Conservation (phyloP, 1,140 invertebrate species). For the Subanguina moxae region DNA sequence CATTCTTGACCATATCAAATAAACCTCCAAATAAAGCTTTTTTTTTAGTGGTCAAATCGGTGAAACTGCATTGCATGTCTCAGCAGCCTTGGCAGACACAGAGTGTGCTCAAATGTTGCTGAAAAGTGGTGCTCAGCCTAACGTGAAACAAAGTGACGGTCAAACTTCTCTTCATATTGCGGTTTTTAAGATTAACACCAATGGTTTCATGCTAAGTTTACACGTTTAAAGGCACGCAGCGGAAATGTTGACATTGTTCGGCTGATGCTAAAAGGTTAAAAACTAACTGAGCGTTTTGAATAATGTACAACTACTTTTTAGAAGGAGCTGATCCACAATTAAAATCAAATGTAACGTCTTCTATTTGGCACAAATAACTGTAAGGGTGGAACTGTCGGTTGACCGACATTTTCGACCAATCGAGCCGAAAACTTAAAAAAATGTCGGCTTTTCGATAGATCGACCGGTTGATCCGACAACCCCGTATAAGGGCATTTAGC, state of each 20-base stretch:
- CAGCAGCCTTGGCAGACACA: conserved; percentile 77
- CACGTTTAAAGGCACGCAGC: not conserved
- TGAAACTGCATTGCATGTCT: conserved; percentile 85
- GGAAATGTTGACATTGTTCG: conserved; percentile 8
- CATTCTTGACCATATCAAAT: not conserved
- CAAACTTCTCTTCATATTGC: conserved; percentile 64
- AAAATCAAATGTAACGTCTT: conserved; percentile 34
- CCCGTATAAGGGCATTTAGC: too few relatives aligned
- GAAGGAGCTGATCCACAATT: conserved; percentile 61
- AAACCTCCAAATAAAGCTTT: not conserved
- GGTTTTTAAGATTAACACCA: conserved; percentile 44
- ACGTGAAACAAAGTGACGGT: conserved; percentile 66
- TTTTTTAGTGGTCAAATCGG: conserved; percentile 32
- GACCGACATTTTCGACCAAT: too few relatives aligned
- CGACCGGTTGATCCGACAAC: too few relatives aligned
- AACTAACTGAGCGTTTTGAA: too few relatives aligned
- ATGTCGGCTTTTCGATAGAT: too few relatives aligned
- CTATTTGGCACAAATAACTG: not conserved
- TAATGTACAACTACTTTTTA: conserved; percentile 1
- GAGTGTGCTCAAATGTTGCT: conserved; percentile 92
- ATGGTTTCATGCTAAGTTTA: too few relatives aligned
- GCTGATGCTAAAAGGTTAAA: conserved; percentile 1
- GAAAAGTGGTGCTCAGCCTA: conserved; percentile 92
- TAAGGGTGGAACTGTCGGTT: too few relatives aligned
- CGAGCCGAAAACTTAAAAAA: too few relatives aligned